Evolutionary conservation across 2,113 vertebrate species (phyloP), one percentile per base, ranked within the genome.

Genomic region (Halcyon senegalensis): DNA sequence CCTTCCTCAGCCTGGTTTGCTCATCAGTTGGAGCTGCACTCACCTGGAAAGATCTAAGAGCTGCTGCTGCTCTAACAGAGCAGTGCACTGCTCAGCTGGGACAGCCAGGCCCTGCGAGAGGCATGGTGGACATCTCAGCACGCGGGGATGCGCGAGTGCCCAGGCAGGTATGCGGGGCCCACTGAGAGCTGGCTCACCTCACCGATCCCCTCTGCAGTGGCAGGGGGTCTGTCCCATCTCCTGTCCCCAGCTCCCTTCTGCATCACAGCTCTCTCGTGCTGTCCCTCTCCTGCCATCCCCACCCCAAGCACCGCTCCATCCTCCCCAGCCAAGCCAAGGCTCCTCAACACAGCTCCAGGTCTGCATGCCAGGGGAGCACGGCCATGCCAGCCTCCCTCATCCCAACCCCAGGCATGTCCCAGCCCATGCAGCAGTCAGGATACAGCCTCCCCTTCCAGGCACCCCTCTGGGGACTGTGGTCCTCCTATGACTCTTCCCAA

Each of bases 71-170:
- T 69, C 55, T 16, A 18, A 33, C 24, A 44, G 28, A 70, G 66
- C 64, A 9, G 12, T 2, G 4, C 41, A 35, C 77, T 31, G 44
- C 72, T 69, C 89, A 33, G 50, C 33, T 18, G 63, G 83, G 75
- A 64, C 63, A 74, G 72, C 35, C 70, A 39, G 67, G 51, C 43
- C 19, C 62, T 2, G 3, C 35, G 17, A 78, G 70, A 13, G 31
- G 16, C 86, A 80, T 15, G 0, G 60, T 3, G 2, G 46, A 9
- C 13, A 24, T 1, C 35, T 46, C 58, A 6, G 39, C 3, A 1
- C 0, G 2, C 33, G 13, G 50, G 11, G 56, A 62, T 1, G 2
- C 1, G 4, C 1, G 1, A 37, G 28, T 19, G 39, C 27, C 67
- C 60, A 30, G 90, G 30, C 20, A 6, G 31, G 37, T 51, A 28